Percentiles rank a stretch among this genome's conserved stretches.
Conservation (phyloP, 1,140 invertebrate species). For the Mya arenaria region DNA sequence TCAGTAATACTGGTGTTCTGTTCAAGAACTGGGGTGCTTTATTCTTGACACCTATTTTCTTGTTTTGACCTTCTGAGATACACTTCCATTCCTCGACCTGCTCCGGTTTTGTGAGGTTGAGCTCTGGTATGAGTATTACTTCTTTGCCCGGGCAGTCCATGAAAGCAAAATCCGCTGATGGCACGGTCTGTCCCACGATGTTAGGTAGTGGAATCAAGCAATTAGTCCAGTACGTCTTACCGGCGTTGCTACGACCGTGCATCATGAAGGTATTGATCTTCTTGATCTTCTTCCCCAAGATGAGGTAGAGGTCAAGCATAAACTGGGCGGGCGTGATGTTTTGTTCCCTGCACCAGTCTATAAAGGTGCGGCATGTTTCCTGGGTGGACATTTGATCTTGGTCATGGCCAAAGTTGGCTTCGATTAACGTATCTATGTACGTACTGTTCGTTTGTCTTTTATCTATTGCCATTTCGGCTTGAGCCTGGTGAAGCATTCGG, state of each 20-base stretch:
- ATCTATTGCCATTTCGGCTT: too few relatives aligned
- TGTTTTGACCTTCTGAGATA: not conserved
- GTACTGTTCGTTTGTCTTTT: too few relatives aligned
- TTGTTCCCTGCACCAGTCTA: too few relatives aligned
- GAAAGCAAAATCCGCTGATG: not conserved
- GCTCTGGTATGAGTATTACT: not conserved
- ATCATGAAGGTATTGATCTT: too few relatives aligned
- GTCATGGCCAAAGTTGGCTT: too few relatives aligned
- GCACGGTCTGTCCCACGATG: not conserved
- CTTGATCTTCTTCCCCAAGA: too few relatives aligned
- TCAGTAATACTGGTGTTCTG: conserved; percentile 6
- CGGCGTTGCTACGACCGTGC: not conserved
- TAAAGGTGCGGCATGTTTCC: too few relatives aligned
- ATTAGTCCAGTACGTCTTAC: not conserved
- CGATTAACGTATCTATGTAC: too few relatives aligned
- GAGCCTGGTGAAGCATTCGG: too few relatives aligned
- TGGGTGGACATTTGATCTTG: too few relatives aligned
- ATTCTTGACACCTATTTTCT: not conserved
- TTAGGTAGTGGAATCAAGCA: not conserved
- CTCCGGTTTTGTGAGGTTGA: not conserved
- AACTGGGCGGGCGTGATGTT: too few relatives aligned
- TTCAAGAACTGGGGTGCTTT: not conserved
- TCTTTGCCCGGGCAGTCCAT: not conserved
- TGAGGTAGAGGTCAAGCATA: too few relatives aligned
- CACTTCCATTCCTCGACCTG: not conserved